Base-by-base conservation (phyloP, 2,888 invertebrate genomes). In the Blera fallax region DNA sequence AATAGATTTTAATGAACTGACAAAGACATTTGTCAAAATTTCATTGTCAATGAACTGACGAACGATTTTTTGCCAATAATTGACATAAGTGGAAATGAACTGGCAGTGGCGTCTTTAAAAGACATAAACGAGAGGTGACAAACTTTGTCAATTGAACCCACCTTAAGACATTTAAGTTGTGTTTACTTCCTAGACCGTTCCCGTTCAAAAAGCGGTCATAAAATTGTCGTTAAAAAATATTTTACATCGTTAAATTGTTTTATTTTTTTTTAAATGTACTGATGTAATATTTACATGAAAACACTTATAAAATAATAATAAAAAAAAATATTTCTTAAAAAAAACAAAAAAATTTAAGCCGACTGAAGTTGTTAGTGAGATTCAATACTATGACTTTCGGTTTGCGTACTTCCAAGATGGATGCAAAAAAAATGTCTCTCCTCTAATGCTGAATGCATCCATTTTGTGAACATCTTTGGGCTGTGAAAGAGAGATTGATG, bases 231-330 rank as follows among this genome's bases (percentile, higher is more conserved):
- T 29, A 54, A 16, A 27, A 29, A 14, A 10, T 6, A 6, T 24
- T 54, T 50, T 50, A 50, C 32, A 56, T 54, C 5, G 16, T 21
- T 37, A 27, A 50, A 21, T 18, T 45, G 18, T 54, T 21, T 56
- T 69, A 11, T 43, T 56, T 60, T 37, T 45, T 14, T 32, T 8
- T 48, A 24, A 60, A 60, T 70, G 37, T 3, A 32, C 8, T 74
- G 64, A 32, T 62, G 10, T 60, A 56, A 21, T 67, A 67, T 76
- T 76, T 76, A 77, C 48, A 69, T 48, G 60, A 69, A 40, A 40
- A 37, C 18, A 58, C 69, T 77, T 64, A 50, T 16, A 60, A 60
- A 58, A 58, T 14, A 48, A 27, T 18, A 48, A 52, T 34, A 52
- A 45, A 4, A 64, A 34, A 58, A 24, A 72, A 45, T n/a, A n/a